Conservation (phyloP, 2,888 invertebrate species). For the Leptothorax acervorum region DNA sequence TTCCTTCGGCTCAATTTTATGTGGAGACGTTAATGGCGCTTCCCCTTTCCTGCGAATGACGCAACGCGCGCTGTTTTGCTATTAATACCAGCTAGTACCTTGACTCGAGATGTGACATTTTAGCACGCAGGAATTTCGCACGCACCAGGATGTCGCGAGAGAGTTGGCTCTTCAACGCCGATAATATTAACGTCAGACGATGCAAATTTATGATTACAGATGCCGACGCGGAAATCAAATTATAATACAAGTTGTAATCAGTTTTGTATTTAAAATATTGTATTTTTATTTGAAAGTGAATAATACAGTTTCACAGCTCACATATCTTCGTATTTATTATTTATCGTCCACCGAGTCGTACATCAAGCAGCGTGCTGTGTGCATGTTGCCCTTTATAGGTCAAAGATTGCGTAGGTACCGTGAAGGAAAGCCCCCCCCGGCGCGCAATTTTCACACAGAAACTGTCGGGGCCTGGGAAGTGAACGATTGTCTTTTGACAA, state of each 20-base stretch:
- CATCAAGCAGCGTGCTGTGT: background rate
- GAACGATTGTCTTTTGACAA: conserved; percentile 68
- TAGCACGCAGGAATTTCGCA: conserved; percentile 10
- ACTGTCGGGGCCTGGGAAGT: conserved; percentile 39
- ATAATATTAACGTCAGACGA: background rate
- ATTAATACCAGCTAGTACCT: background rate
- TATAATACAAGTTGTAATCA: background rate
- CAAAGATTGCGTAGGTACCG: conserved; percentile 60
- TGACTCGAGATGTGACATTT: conserved; percentile 17
- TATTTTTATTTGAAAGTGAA: background rate
- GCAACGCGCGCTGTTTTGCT: conserved; percentile 53
- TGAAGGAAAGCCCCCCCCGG: conserved; percentile 11
- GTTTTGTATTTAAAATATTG: background rate
- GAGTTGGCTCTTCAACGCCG: background rate
- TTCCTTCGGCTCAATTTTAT: conserved; percentile 64
- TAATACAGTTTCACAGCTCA: background rate
- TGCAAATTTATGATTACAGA: background rate
- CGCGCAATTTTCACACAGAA: conserved; percentile 24
- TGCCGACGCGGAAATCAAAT: background rate
- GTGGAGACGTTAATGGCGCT: conserved; percentile 61
- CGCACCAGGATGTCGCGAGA: background rate
- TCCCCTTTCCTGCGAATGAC: conserved; percentile 53
- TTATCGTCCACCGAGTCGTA: conserved; percentile 2
- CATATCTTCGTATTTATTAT: background rate
- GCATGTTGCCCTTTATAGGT: conserved; percentile 69